Evolutionary conservation across 1,140 invertebrate genomes (phyloP).

Genomic region (Andricus grossulariae): DNA sequence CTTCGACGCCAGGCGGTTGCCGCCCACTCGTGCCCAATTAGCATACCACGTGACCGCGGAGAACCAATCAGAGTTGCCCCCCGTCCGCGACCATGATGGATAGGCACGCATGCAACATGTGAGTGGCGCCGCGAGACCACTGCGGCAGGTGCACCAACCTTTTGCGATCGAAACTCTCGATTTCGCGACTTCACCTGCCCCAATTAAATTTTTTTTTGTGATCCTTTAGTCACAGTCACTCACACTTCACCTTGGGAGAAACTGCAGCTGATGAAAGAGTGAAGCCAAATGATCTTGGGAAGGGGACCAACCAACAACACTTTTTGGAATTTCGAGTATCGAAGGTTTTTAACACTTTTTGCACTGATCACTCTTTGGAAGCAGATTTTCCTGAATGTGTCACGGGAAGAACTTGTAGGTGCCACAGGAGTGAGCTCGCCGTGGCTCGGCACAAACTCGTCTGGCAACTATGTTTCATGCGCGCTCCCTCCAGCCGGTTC

Average conservation of each 20-base stretch:
- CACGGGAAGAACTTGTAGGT: slow-evolving; percentile 39
- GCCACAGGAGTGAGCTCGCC: slow-evolving; percentile 58
- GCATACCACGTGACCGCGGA: slow-evolving; percentile 77
- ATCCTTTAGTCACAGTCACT: neutral
- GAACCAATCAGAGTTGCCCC: slow-evolving; percentile 76
- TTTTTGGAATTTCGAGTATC: neutral
- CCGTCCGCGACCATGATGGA: slow-evolving; percentile 80
- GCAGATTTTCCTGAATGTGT: neutral
- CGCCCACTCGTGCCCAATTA: slow-evolving; percentile 78
- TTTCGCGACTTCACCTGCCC: slow-evolving; percentile 26
- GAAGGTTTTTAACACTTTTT: neutral
- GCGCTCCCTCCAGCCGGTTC: slow-evolving; percentile 40
- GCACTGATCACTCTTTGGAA: neutral
- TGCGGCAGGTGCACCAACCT: slow-evolving; percentile 73
- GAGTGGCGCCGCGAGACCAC: slow-evolving; percentile 71
- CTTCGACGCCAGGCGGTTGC: slow-evolving; percentile 66
- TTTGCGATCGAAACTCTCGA: slow-evolving; percentile 27
- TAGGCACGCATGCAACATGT: slow-evolving; percentile 74
- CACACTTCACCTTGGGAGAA: neutral
- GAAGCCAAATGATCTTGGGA: too few species aligned
- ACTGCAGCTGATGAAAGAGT: too few species aligned
- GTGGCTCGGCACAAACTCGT: slow-evolving; percentile 71
- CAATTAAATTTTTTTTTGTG: slow-evolving; percentile 17
- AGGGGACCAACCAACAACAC: neutral
- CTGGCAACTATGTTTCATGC: slow-evolving; percentile 63